A percentile compares a stretch with the other conserved stretches of the same genome.
phyloP scores from a whole-genome alignment of 2,113 vertebrate species.

The Rhadina sibilatrix region DNA sequence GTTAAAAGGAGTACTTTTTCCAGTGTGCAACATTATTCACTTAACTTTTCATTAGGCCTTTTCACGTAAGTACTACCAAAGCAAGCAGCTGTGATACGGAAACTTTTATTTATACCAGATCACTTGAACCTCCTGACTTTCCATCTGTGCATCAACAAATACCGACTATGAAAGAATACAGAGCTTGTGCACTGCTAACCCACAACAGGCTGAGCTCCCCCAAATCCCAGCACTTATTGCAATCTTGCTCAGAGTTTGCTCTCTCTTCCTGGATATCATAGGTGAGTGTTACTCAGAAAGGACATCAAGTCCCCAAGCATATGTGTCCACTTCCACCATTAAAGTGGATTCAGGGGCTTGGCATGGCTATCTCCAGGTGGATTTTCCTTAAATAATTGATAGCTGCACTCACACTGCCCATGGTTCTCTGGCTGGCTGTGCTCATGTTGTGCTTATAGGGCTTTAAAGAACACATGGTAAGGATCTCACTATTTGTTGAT shows the following conservation, averaged over 20 bases:
- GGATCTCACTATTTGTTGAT: conserved; percentile 42
- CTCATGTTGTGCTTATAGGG: conserved; percentile 5
- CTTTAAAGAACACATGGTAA: neutral
- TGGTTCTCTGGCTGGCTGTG: conserved; percentile 34
- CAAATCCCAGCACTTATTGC: neutral
- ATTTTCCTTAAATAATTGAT: conserved; percentile 53
- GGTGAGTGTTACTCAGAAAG: conserved; percentile 64
- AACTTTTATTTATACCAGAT: neutral
- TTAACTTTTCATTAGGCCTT: conserved; percentile 34
- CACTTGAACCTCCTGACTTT: neutral
- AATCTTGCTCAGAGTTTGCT: neutral
- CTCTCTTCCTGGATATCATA: conserved; percentile 41
- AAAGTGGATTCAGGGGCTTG: conserved; percentile 71
- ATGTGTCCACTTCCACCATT: conserved; percentile 53
- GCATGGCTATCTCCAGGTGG: conserved; percentile 47
- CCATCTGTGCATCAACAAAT: neutral
- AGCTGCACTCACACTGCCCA: neutral
- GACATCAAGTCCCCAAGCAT: conserved; percentile 46
- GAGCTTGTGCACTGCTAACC: neutral
- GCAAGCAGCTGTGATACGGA: neutral
- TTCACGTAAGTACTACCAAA: neutral
- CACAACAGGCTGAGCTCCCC: neutral
- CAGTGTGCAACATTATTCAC: neutral
- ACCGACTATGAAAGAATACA: neutral
- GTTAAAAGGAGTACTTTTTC: conserved; percentile 19